Evolutionary conservation across 2,888 invertebrate species (phyloP).

Genomic region (Cheilosia urbana): DNA sequence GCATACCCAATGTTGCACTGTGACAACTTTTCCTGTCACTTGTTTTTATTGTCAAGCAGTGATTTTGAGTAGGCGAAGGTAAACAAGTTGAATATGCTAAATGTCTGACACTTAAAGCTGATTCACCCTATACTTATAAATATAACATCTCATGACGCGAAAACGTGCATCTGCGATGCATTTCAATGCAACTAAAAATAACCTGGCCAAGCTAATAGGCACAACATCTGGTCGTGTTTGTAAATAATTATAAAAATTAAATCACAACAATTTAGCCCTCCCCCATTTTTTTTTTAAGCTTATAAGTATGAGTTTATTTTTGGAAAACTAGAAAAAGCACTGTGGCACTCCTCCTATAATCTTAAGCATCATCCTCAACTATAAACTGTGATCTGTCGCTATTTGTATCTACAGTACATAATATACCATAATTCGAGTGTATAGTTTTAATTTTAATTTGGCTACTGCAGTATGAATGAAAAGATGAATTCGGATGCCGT

Average conservation of each 20-base stretch:
- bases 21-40: slow-evolving; percentile 1
- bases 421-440: slow-evolving; percentile 17
- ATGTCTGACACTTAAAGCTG: slow-evolving; percentile 3
- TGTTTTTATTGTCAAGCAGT: slow-evolving; percentile 22
- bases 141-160: slow-evolving; percentile 33
- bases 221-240: slow-evolving; percentile 63
- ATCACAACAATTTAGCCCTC: slow-evolving; percentile 63
- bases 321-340: slow-evolving; percentile 62
- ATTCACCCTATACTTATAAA: slow-evolving; percentile 11
- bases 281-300: slow-evolving; percentile 49
- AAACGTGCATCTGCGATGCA: slow-evolving; percentile 39
- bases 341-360: slow-evolving; percentile 15
- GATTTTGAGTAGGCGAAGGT: slow-evolving; percentile 45
- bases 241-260: slow-evolving; percentile 59
- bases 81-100: slow-evolving; percentile 1
- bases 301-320: slow-evolving; percentile 52
- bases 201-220: slow-evolving; percentile 48
- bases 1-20: too few species aligned
- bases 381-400: slow-evolving; percentile 54
- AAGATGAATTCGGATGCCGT: slow-evolving; percentile 39
- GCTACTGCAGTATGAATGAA: slow-evolving; percentile 65
- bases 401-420: slow-evolving; percentile 6
- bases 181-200: slow-evolving; percentile 44
- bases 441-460: slow-evolving; percentile 35
- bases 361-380: slow-evolving; percentile 37